Base-by-base conservation (phyloP, 2,888 invertebrate species). In the Eilema depressum region DNA sequence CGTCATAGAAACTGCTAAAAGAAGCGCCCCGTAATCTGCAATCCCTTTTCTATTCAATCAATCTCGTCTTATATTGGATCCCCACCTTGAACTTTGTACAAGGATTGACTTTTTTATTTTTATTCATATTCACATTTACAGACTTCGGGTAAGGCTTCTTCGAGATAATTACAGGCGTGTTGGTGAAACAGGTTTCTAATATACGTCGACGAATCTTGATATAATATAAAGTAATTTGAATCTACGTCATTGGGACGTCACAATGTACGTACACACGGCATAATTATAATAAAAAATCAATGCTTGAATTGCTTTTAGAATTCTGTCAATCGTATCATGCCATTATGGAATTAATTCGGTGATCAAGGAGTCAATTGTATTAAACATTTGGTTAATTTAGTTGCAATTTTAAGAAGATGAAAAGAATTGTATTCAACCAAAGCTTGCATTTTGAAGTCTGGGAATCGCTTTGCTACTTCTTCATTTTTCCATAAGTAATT, bases 161-260 rank as follows among this genome's bases (percentile, higher is more conserved):
- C 10, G 10, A n/a, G 12, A 59, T 23, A 26, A 17, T 59, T 7
- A 59, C 25, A 30, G 17, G 7, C 33, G 12, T n/a, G 62, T 33
- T 23, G 12, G 23, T 30, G 23, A 33, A 62, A 62, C 33, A 7
- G 23, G 62, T 62, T 37, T n/a, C 33, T 17, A 33, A 62, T 62
- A 4, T 62, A 23, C 23, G 33, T 62, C 23, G 33, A 33, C 0
- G 62, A 37, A 23, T 37, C 14, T 33, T 4, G 20, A 37, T 62
- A 62, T 8, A n/a, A 41, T 17, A 41, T 53, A n/a, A n/a, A n/a
- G n/a, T n/a, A n/a, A n/a, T 62, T 62, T 33, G 33, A 62, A 62
- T 20, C 11, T 28, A 61, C 33, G 33, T 37, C 33, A 33, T 62
- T 8, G 14, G 0, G 7, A 28, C 59, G 59, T 62, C 62, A 53